Conservation (phyloP, 2,113 vertebrate species). For the Balaenoptera acutorostrata region DNA sequence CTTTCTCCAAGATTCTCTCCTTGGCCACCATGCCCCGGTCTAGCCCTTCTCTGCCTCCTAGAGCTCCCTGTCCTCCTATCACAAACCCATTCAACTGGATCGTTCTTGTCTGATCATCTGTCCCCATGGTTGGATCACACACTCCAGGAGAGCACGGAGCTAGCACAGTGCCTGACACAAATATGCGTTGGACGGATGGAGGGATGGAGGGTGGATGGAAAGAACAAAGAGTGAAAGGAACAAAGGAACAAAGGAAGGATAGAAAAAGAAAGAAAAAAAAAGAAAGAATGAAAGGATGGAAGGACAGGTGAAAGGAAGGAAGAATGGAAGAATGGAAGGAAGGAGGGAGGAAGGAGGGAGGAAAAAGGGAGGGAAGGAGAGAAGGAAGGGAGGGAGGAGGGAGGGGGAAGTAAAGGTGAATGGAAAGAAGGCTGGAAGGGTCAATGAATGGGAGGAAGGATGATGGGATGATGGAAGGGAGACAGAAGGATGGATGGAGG, state of each 20-base stretch:
- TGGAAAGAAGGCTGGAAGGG: background rate
- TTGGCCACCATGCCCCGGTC: background rate
- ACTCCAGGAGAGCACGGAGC: background rate
- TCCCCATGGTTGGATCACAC: background rate
- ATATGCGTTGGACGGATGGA: background rate
- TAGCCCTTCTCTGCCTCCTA: background rate
- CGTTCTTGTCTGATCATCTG: background rate
- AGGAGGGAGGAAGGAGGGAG: background rate
- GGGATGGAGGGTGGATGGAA: background rate
- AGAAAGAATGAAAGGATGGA: background rate
- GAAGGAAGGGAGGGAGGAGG: too few species aligned
- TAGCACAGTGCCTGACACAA: background rate
- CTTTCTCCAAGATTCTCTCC: background rate
- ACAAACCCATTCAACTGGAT: background rate
- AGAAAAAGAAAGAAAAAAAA: background rate
- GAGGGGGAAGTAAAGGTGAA: background rate
- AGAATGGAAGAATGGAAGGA: background rate
- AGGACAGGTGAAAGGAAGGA: background rate
- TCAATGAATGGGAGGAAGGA: background rate
- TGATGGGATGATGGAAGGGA: background rate
- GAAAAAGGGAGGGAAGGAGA: background rate
- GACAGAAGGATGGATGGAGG: background rate
- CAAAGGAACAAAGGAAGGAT: background rate
- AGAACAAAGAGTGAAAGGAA: background rate
- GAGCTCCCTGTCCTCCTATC: background rate